Conservation (phyloP, 2,797 vertebrate genomes). For the Tinamus major region DNA sequence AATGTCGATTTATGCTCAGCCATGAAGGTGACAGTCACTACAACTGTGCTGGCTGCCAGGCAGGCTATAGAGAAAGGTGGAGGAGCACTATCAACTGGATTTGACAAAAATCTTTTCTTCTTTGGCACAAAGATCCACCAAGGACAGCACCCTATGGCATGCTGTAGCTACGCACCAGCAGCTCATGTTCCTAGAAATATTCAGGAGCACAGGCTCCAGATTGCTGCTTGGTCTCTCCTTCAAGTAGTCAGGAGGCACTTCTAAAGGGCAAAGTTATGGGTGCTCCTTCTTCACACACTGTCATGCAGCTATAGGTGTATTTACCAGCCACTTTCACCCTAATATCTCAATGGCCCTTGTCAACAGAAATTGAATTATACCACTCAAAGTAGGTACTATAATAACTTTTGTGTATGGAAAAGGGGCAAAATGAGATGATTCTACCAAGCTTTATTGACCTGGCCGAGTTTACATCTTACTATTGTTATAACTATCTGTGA, state of each 20-base stretch:
- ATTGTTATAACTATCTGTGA: not conserved
- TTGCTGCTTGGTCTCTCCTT: not conserved
- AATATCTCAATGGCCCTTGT: not conserved
- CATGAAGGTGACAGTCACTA: not conserved
- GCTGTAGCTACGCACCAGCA: not conserved
- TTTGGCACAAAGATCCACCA: not conserved
- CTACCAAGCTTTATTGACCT: not conserved
- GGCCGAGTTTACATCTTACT: not conserved
- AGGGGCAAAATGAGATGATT: not conserved
- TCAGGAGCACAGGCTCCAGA: not conserved
- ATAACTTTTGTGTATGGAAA: not conserved
- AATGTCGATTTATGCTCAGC: not conserved
- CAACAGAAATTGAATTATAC: not conserved
- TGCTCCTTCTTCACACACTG: not conserved
- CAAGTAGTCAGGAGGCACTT: not conserved
- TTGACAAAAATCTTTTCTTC: not conserved
- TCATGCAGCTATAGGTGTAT: not conserved
- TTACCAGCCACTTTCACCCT: not conserved
- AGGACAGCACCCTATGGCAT: rapidly evolving
- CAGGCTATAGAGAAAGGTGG: not conserved
- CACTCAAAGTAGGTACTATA: not conserved
- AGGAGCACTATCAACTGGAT: not conserved
- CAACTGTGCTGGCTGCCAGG: not conserved
- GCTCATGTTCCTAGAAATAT: not conserved
- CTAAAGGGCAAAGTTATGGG: not conserved